Evolutionary conservation across 2,888 invertebrate genomes (phyloP), one percentile per base, ranked within the genome.

Genomic region (Syritta pipiens): DNA sequence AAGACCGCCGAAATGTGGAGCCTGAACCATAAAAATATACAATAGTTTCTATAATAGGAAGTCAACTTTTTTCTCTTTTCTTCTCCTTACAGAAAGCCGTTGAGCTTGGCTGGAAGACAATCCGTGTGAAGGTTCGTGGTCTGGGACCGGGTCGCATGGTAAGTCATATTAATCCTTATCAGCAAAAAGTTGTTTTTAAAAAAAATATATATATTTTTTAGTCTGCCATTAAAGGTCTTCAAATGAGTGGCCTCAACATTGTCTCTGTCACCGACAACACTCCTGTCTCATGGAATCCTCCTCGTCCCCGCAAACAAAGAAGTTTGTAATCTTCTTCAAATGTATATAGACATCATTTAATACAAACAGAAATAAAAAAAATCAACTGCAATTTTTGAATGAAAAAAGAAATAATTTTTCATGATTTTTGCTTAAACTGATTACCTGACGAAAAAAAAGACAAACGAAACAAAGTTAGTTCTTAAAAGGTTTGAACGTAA

Each of bases 191-290:
- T n/a, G n/a, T n/a, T n/a, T n/a, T 3, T 10, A 24, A 37, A 17
- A 1, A 17, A n/a, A n/a, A n/a, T n/a, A n/a, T n/a, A n/a, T n/a
- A n/a, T n/a, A n/a, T n/a, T n/a, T n/a, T n/a, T 76, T 90, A 97
- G 97, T 93, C 97, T 42, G 93, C 97, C 3, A 93, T 99, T 44
- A 98, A 98, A 90, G 98, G 98, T 1, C 88, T 99, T 14, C 94
- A 97, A 89, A 95, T 97, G 94, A 94, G 94, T 51, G 98, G 98
- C 9, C 86, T 98, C 30, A 92, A 96, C 76, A 94, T 99, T 82
- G 91, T 97, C 12, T 98, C 98, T 4, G 92, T 99, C 59, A 97
- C 98, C n/a, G 98, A 99, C 87, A 92, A 90, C 83, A 98, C 98
- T 0, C 92, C 91, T 59, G 94, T 97, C 3, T 94, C 96, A 0